phyloP scores from a whole-genome alignment of 2,797 vertebrate species.

The Danio choprae region DNA sequence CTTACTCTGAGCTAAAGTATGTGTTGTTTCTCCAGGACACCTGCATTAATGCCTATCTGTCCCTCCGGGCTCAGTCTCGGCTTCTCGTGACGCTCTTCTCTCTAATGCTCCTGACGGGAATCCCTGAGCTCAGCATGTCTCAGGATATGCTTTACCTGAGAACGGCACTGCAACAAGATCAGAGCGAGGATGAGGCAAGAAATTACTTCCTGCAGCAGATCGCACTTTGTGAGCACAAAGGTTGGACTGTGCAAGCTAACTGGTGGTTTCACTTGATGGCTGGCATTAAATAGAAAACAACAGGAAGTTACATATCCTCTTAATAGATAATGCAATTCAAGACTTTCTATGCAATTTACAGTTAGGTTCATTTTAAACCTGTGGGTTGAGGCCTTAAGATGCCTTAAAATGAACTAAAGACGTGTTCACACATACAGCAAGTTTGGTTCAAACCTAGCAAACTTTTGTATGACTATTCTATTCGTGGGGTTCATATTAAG shows the following conservation, averaged over 20 bases:
- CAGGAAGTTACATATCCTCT: not conserved
- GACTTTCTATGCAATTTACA: too few species aligned
- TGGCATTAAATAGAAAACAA: conserved; percentile 71
- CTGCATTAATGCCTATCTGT: conserved; percentile 78
- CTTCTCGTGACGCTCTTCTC: conserved; percentile 82
- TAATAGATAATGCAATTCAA: too few species aligned
- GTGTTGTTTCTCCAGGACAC: conserved; percentile 69
- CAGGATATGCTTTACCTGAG: conserved; percentile 81
- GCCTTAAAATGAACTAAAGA: too few species aligned
- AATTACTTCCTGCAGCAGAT: conserved; percentile 80
- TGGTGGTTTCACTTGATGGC: conserved; percentile 82
- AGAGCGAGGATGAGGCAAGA: conserved; percentile 69
- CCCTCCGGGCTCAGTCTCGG: conserved; percentile 73
- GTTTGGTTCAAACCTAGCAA: too few species aligned
- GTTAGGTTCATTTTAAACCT: too few species aligned
- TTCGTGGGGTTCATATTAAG: too few species aligned
- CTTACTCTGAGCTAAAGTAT: not conserved
- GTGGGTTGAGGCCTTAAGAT: too few species aligned
- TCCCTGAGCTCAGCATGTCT: conserved; percentile 77
- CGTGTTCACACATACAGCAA: too few species aligned
- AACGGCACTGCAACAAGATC: conserved; percentile 75
- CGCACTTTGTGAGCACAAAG: conserved; percentile 69
- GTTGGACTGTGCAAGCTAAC: conserved; percentile 82
- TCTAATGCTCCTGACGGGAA: conserved; percentile 82
- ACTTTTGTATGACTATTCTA: too few species aligned